A percentile compares a stretch with the other conserved stretches of the same genome.
Evolutionary conservation across 2,113 vertebrate genomes (phyloP).

Genomic region (Anolis sagrei): DNA sequence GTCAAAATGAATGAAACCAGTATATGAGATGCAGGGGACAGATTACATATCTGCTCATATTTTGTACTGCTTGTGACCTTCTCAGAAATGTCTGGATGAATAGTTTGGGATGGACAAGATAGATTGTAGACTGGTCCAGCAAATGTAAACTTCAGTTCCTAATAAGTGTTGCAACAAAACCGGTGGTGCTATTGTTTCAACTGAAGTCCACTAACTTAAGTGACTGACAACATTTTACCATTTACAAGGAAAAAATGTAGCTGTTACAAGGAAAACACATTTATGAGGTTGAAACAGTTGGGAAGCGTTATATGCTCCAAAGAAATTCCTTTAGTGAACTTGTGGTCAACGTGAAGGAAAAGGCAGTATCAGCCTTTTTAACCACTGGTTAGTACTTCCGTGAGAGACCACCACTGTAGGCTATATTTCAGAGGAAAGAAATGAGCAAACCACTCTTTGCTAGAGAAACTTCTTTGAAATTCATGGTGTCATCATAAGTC

Average conservation of each 20-base stretch:
- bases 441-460: no score
- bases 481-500: no score
- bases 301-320: conserved; percentile 48
- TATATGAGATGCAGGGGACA: no score
- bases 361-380: conserved; percentile 6
- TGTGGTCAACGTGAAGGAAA: conserved; percentile 54
- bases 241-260: not conserved
- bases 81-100: not conserved
- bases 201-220: not conserved
- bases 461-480: no score
- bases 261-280: not conserved
- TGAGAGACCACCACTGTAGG: no score
- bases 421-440: no score
- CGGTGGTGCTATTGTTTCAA: not conserved
- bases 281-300: conserved; percentile 25
- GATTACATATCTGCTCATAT: no score
- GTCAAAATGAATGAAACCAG: no score
- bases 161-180: no score
- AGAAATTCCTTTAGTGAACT: conserved; percentile 53
- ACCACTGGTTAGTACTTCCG: no score
- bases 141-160: not conserved
- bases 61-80: no score
- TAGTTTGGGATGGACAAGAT: not conserved
- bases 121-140: not conserved
- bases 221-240: no score